Percentiles rank a stretch among this genome's conserved stretches.
Evolutionary conservation across 1,140 invertebrate genomes (phyloP).

Genomic region (Diprion similis): DNA sequence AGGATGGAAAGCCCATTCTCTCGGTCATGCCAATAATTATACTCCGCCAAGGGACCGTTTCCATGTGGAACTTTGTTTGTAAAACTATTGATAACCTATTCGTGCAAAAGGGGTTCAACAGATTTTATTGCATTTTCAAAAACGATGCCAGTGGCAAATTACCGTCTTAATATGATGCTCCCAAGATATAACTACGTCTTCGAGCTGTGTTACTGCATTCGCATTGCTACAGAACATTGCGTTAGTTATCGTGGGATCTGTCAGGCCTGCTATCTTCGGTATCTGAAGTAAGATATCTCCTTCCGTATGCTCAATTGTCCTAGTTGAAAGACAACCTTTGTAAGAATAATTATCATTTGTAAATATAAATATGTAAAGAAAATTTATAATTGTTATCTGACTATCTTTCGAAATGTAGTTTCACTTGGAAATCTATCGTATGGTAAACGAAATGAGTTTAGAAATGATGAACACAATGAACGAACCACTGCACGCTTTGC

Average conservation of each 20-base stretch:
- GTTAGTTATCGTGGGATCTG: constrained; percentile 58
- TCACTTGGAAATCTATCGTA: constrained; percentile 52
- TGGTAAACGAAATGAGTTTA: constrained; percentile 49
- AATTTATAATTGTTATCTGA: constrained; percentile 13
- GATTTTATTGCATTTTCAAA: constrained; percentile 2
- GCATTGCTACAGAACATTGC: constrained; percentile 59
- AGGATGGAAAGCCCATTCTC: constrained; percentile 78
- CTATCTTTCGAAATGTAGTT: constrained; percentile 29
- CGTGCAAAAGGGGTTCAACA: neutral
- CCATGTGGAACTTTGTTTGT: constrained; percentile 62
- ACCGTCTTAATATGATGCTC: constrained; percentile 72
- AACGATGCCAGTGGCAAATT: constrained; percentile 18
- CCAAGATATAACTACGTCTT: constrained; percentile 71
- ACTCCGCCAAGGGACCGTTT: constrained; percentile 81
- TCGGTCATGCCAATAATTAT: constrained; percentile 82
- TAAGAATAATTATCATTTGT: neutral
- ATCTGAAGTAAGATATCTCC: constrained; percentile 71
- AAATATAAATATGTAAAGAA: constrained; percentile 14
- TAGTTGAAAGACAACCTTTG: constrained; percentile 39
- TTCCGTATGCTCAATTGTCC: constrained; percentile 73
- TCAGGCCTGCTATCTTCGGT: constrained; percentile 63
- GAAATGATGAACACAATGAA: constrained; percentile 49
- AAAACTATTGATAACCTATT: constrained; percentile 44
- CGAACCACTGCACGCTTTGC: constrained; percentile 39
- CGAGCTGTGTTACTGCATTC: constrained; percentile 64